These are phyloP conservation scores for Leontopithecus rosalia DNA, from an alignment of 2,797 vertebrate genomes.

Conservation along the genomic window DNA sequence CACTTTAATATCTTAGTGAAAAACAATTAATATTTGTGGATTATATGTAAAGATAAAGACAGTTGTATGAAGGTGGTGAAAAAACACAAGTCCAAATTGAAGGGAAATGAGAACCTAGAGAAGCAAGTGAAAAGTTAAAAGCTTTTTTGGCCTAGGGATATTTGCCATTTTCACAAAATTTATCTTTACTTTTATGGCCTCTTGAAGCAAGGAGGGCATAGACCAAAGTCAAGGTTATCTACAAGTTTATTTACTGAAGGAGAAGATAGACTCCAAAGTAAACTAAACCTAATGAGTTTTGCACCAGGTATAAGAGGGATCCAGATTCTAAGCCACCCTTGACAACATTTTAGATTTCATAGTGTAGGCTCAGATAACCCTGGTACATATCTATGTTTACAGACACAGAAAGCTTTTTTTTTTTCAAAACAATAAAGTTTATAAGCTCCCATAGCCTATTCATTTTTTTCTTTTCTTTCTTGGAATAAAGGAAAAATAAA, in stretches of 20 bases:
- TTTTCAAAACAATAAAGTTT: no score
- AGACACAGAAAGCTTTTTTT: neutral
- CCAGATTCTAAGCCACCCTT: neutral
- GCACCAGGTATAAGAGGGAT: neutral
- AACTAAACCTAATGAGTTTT: neutral
- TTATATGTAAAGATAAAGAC: neutral
- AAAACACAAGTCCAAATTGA: neutral
- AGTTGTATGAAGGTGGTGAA: neutral
- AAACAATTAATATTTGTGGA: neutral
- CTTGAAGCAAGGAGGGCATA: neutral
- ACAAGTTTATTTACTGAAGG: neutral
- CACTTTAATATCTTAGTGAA: neutral
- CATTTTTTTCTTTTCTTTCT: no score
- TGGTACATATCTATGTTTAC: neutral
- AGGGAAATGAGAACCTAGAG: neutral
- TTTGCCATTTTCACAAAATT: neutral
- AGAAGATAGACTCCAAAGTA: neutral
- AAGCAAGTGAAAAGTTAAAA: neutral
- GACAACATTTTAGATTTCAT: neutral
- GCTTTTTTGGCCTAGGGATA: neutral
- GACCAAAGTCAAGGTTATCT: neutral
- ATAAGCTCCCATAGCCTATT: no score
- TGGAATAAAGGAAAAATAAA: no score
- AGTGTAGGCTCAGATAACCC: neutral
- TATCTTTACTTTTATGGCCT: neutral